Base-by-base conservation (phyloP, 2,113 vertebrate genomes). In the Pteruthius melanotis region DNA sequence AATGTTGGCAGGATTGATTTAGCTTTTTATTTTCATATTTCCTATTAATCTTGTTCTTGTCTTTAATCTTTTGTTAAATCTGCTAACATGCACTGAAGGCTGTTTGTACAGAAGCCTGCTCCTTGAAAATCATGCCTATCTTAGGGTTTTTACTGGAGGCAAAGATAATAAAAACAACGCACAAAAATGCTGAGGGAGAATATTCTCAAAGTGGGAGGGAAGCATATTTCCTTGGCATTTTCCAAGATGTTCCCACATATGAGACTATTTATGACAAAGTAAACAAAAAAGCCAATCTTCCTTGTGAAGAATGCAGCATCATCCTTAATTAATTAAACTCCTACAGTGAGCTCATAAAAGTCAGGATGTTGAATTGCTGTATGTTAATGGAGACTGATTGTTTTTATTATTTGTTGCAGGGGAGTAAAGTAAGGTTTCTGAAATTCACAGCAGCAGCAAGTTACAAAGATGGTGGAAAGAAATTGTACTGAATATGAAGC, bases 291-390 rank as follows among this genome's bases (percentile, higher is more conserved):
- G 72, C 45, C 90, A 92, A 91, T 95, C 89, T 79, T 91, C 93
- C 45, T 78, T 49, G 56, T 33, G 61, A 61, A 97, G 95, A 97
- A 81, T 94, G 97, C 96, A 95, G 75, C 91, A 91, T 97, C 97
- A 97, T 97, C 97, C 91, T 86, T 97, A 76, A 94, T 94, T 72
- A 84, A 83, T 89, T 85, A 69, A 88, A 95, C 95, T 97, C 97
- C 97, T 95, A 77, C 95, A 59, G 52, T 70, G 77, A 79, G 56
- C 76, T 97, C 95, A 95, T 97, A 95, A 97, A 77, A 61, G 35
- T 91, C 88, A 89, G 82, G 90, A 94, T 83, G 80, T 86, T 85
- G 54, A 89, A 90, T 17, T 10, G 7, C 22, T 60, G 26, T 71
- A 57, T 30, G 17, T 39, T 94, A 81, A 63, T 31, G 52, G 35